These are phyloP conservation scores for Allacma fusca DNA, from an alignment of 2,888 invertebrate species.

Conservation along the genomic window DNA sequence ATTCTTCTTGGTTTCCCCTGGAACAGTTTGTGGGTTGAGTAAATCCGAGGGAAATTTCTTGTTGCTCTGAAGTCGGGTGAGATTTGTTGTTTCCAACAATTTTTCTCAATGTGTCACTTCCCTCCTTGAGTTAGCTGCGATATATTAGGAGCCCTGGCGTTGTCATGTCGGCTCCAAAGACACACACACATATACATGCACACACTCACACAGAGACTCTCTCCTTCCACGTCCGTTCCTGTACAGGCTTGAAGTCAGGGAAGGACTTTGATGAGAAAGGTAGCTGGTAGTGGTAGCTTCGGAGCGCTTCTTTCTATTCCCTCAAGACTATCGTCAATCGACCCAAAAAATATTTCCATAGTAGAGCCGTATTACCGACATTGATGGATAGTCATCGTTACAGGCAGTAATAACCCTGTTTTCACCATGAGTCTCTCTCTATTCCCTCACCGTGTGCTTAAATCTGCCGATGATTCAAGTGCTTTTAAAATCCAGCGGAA, in stretches of 20 bases:
- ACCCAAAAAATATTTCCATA: constrained; percentile 42
- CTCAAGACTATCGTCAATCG: constrained; percentile 36
- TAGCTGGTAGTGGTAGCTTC: background rate
- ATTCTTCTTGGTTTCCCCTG: no score
- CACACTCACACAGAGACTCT: background rate
- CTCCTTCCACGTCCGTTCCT: background rate
- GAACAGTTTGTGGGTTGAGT: no score
- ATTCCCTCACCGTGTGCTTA: background rate
- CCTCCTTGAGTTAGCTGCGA: no score
- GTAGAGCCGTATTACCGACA: constrained; percentile 53
- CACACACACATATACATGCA: background rate
- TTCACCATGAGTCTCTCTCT: constrained; percentile 36
- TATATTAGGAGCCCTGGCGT: no score
- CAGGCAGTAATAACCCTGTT: constrained; percentile 59
- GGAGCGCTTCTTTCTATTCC: constrained; percentile 1
- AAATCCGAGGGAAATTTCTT: no score
- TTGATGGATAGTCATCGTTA: constrained; percentile 61
- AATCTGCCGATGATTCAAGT: background rate
- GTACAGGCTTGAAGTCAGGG: background rate
- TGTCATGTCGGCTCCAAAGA: background rate
- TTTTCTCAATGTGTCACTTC: no score
- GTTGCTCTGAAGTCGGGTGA: no score
- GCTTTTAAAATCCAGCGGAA: no score
- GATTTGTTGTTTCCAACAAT: no score
- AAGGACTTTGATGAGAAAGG: background rate